Percentiles rank a stretch among this genome's conserved stretches.
These are phyloP conservation scores for Synanthedon myopaeformis DNA, from an alignment of 2,888 invertebrate species.

Conservation along the genomic window DNA sequence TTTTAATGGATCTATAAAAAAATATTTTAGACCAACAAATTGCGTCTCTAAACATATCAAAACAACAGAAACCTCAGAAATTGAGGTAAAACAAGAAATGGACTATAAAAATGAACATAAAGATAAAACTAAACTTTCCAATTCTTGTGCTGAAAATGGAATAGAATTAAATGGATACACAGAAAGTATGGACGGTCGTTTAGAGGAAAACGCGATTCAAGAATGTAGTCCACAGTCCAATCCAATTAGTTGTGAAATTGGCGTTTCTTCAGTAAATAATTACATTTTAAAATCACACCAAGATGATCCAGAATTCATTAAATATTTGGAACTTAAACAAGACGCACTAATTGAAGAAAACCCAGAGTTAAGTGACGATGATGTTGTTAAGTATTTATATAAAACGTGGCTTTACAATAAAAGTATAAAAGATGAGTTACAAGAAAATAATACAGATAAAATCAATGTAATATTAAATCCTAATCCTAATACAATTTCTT, in stretches of 20 bases:
- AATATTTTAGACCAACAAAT: no score
- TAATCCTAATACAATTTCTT: neutral
- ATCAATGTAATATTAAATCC: neutral
- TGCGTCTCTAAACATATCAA: no score
- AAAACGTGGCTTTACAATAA: conserved; percentile 28
- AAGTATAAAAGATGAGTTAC: neutral
- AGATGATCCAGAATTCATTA: conserved; percentile 23
- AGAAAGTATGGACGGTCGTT: conserved; percentile 1
- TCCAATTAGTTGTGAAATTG: conserved; percentile 25
- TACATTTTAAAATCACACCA: neutral
- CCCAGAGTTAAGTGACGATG: conserved; percentile 31
- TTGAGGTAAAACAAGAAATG: no score
- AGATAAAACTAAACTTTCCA: no score
- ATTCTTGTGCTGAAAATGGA: no score
- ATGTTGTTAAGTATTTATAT: conserved; percentile 26
- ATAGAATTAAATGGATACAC: conserved; percentile 1
- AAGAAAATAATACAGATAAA: neutral
- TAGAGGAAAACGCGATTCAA: conserved; percentile 6
- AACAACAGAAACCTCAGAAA: no score
- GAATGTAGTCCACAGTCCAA: conserved; percentile 19
- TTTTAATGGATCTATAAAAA: no score
- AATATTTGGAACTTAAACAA: conserved; percentile 32
- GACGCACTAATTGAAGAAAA: conserved; percentile 33
- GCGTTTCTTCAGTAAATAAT: conserved; percentile 3
- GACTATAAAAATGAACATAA: no score